phyloP scores from a whole-genome alignment of 2,888 invertebrate species.

The Carabus problematicus region DNA sequence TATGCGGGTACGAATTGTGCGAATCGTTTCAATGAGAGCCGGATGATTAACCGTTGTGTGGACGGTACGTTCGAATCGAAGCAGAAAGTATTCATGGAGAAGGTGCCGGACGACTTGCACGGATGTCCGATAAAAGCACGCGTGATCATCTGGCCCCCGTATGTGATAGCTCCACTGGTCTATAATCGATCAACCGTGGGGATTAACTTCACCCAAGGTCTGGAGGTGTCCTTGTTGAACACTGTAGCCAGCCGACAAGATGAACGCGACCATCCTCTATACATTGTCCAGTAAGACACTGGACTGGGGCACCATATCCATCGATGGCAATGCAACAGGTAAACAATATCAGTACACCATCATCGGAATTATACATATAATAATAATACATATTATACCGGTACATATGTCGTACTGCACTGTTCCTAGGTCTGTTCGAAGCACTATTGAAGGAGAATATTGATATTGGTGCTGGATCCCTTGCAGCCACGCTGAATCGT shows the following conservation, averaged over 20 bases:
- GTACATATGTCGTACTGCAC: not conserved
- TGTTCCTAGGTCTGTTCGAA: conserved; percentile 46
- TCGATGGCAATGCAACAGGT: conserved; percentile 44
- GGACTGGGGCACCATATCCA: conserved; percentile 45
- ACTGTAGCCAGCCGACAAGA: conserved; percentile 43
- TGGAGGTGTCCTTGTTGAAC: conserved; percentile 46
- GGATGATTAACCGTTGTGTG: conserved; percentile 20
- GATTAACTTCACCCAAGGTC: conserved; percentile 44
- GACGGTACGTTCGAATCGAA: conserved; percentile 11
- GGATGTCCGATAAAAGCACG: conserved; percentile 43
- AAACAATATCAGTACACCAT: not conserved
- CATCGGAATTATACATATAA: not conserved
- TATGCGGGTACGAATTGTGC: conserved; percentile 15
- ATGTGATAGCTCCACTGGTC: conserved; percentile 43
- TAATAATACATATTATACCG: not conserved
- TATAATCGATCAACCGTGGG: conserved; percentile 9
- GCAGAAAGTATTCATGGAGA: conserved; percentile 19
- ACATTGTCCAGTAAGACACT: conserved; percentile 42
- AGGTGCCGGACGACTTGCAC: conserved; percentile 43
- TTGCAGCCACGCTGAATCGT: conserved; percentile 43
- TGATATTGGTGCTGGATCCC: conserved; percentile 45
- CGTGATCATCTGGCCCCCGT: conserved; percentile 46
- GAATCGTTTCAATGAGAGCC: conserved; percentile 11
- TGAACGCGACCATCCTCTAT: conserved; percentile 44
- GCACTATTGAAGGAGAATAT: conserved; percentile 40